Evolutionary conservation across 2,113 vertebrate species (phyloP).

Genomic region (Odobenus rosmarus): DNA sequence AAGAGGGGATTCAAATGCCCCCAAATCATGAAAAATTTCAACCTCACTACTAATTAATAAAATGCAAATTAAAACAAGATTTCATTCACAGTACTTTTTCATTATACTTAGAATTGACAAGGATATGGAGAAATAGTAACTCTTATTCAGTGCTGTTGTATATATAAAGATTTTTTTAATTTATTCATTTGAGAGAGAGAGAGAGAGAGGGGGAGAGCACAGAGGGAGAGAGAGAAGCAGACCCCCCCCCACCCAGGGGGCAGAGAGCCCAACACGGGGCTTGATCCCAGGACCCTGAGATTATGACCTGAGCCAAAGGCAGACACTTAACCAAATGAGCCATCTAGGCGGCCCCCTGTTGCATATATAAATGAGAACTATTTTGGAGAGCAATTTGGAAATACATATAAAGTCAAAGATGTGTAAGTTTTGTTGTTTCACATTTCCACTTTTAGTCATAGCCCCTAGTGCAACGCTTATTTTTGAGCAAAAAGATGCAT

Average conservation of each 20-base stretch:
- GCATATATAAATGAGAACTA: not conserved
- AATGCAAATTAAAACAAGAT: not conserved
- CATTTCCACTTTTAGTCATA: not conserved
- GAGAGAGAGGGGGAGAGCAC: no score
- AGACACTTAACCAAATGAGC: no score
- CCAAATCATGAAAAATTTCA: not conserved
- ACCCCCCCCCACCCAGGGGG: no score
- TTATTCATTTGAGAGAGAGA: no score
- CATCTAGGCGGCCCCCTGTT: not conserved
- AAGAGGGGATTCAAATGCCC: not conserved
- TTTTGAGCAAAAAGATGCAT: not conserved
- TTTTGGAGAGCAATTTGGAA: not conserved
- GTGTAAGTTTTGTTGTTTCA: not conserved
- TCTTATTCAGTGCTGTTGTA: not conserved
- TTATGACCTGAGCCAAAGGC: no score
- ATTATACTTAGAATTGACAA: not conserved
- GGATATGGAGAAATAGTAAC: not conserved
- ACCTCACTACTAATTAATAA: not conserved
- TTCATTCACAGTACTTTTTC: not conserved
- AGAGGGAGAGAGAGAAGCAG: no score
- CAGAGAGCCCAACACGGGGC: no score
- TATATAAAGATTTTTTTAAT: not conserved
- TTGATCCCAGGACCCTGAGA: no score
- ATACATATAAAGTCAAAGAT: not conserved
- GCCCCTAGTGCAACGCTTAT: not conserved